Evolutionary conservation across 2,888 invertebrate genomes (phyloP).

Genomic region (Alloplasta piceator): DNA sequence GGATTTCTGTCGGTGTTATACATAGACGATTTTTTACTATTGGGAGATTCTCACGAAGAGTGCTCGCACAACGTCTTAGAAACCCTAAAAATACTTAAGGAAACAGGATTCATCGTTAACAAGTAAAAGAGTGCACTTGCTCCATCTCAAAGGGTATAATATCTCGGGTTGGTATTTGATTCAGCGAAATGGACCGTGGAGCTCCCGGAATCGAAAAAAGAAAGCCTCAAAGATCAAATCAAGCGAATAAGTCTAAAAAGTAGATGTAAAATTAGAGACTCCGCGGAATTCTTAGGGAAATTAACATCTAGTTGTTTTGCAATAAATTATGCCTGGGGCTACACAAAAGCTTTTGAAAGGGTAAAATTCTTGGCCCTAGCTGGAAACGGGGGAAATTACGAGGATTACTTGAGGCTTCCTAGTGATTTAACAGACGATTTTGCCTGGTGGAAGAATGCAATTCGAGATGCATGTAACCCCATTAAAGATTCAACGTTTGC

Average conservation of each 20-base stretch:
- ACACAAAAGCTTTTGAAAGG: no score
- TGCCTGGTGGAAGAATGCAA: no score
- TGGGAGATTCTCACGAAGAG: slow-evolving; percentile 43
- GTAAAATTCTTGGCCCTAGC: no score
- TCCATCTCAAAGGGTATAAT: slow-evolving; percentile 30
- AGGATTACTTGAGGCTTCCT: no score
- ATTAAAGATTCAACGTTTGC: no score
- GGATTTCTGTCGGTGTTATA: slow-evolving; percentile 51
- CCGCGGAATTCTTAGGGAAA: no score
- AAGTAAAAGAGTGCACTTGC: slow-evolving; percentile 43
- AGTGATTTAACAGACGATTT: no score
- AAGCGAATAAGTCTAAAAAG: slow-evolving; percentile 7
- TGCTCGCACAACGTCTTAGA: slow-evolving; percentile 40
- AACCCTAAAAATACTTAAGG: slow-evolving; percentile 17
- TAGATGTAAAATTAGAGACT: background rate
- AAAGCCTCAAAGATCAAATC: slow-evolving; percentile 25
- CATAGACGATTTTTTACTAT: slow-evolving; percentile 56
- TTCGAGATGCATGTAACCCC: no score
- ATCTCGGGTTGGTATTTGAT: slow-evolving; percentile 51
- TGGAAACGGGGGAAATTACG: no score
- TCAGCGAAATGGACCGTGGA: slow-evolving; percentile 40
- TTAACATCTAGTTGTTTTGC: no score
- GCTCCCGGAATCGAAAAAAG: slow-evolving; percentile 41
- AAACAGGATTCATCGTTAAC: slow-evolving; percentile 38
- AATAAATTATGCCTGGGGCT: no score